Conservation (phyloP, 2,888 invertebrate genomes). For the Leptinotarsa tumamoca region DNA sequence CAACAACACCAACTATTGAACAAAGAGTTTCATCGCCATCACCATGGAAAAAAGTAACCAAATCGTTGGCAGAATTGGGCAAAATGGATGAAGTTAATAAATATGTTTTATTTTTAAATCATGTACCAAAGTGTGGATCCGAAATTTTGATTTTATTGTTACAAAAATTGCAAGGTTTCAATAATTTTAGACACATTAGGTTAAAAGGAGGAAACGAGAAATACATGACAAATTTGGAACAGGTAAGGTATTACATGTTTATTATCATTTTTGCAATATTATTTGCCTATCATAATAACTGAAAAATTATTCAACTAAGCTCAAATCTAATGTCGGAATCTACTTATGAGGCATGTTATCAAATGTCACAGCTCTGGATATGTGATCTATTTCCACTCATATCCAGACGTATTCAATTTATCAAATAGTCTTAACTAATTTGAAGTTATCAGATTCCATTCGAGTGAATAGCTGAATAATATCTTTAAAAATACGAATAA, state of each 20-base stretch:
- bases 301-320: no score
- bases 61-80: slow-evolving; percentile 68
- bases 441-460: no score
- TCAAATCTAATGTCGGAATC: no score
- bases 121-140: slow-evolving; percentile 72
- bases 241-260: slow-evolving; percentile 59
- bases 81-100: slow-evolving; percentile 67
- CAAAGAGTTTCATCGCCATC: slow-evolving; percentile 48
- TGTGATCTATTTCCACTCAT: no score
- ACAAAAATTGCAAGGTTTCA: slow-evolving; percentile 71
- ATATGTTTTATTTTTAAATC: slow-evolving; percentile 72
- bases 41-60: slow-evolving; percentile 66
- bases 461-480: no score
- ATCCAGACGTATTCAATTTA: no score
- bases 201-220: slow-evolving; percentile 62
- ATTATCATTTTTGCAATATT: background rate
- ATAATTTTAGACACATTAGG: slow-evolving; percentile 72
- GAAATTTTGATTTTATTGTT: slow-evolving; percentile 72
- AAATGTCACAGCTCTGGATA: no score
- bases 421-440: no score
- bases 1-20: slow-evolving; percentile 38
- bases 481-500: no score
- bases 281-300: background rate
- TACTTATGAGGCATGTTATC: no score
- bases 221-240: slow-evolving; percentile 60